Evolutionary conservation across 2,797 vertebrate species (phyloP).

Genomic region (Pipistrellus pipistrellus): DNA sequence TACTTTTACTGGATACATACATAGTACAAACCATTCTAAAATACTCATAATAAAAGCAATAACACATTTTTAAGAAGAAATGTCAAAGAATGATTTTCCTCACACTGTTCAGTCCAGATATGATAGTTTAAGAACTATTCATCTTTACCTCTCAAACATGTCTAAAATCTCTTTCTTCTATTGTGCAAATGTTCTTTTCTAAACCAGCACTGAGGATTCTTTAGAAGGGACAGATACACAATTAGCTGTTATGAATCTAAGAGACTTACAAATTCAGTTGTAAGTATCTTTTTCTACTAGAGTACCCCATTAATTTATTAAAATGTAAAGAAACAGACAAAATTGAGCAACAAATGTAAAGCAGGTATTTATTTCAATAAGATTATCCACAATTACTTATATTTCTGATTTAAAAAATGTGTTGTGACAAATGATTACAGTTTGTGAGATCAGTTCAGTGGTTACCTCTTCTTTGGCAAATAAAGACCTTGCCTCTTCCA

Average conservation of each 20-base stretch:
- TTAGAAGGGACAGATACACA: not conserved
- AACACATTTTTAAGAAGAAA: constrained; percentile 46
- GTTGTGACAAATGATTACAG: not conserved
- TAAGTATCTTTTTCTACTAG: not conserved
- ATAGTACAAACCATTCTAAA: constrained; percentile 5
- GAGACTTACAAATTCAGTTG: not conserved
- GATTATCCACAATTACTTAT: not conserved
- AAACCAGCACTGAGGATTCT: not conserved
- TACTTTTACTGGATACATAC: constrained; percentile 6
- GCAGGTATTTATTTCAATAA: not conserved
- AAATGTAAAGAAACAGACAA: constrained; percentile 32
- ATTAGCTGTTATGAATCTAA: not conserved
- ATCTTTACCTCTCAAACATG: constrained; percentile 20
- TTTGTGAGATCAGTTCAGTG: not conserved
- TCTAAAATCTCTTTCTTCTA: constrained; percentile 29
- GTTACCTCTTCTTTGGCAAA: not conserved
- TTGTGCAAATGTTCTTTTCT: not conserved
- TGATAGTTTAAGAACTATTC: constrained; percentile 49
- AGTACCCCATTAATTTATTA: not conserved
- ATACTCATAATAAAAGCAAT: constrained; percentile 41
- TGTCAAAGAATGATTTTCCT: constrained; percentile 48
- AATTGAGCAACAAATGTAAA: not conserved
- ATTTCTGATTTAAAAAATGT: not conserved
- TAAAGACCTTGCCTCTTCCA: not conserved
- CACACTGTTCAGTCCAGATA: not conserved